A percentile compares a stretch with the other conserved stretches of the same genome.
Evolutionary conservation across 2,797 vertebrate genomes (phyloP).

Genomic region (Eremophila alpestris): DNA sequence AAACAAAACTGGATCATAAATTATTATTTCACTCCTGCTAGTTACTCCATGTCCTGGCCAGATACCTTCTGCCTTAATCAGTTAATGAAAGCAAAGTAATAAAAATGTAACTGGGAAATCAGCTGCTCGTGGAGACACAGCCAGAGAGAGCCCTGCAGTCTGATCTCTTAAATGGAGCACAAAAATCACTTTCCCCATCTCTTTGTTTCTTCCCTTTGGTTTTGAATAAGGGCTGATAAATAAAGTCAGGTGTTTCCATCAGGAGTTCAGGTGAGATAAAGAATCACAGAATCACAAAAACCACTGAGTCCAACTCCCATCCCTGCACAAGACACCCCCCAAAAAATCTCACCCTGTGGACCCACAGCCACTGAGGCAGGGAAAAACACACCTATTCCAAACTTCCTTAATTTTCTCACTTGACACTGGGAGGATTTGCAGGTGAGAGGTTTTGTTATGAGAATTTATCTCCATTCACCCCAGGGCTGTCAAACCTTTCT

Average conservation of each 20-base stretch:
- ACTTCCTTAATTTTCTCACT: not conserved
- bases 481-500: not conserved
- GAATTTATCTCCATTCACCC: not conserved
- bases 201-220: not conserved
- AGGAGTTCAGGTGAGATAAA: not conserved
- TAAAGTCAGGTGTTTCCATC: not conserved
- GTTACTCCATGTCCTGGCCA: not conserved
- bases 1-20: not conserved
- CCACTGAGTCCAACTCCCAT: not conserved
- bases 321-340: not conserved
- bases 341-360: not conserved
- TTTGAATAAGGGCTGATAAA: not conserved
- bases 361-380: fast-evolving
- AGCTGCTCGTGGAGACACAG: not conserved
- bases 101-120: not conserved
- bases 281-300: not conserved
- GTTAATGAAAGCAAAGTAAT: not conserved
- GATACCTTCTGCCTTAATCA: not conserved
- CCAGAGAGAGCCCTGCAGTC: not conserved
- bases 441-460: not conserved
- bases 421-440: not conserved
- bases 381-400: not conserved
- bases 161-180: not conserved
- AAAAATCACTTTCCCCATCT: not conserved
- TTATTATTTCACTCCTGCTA: not conserved